These are phyloP conservation scores for Lissocephala sabroskyi DNA, from an alignment of 2,888 invertebrate species.

Conservation along the genomic window DNA sequence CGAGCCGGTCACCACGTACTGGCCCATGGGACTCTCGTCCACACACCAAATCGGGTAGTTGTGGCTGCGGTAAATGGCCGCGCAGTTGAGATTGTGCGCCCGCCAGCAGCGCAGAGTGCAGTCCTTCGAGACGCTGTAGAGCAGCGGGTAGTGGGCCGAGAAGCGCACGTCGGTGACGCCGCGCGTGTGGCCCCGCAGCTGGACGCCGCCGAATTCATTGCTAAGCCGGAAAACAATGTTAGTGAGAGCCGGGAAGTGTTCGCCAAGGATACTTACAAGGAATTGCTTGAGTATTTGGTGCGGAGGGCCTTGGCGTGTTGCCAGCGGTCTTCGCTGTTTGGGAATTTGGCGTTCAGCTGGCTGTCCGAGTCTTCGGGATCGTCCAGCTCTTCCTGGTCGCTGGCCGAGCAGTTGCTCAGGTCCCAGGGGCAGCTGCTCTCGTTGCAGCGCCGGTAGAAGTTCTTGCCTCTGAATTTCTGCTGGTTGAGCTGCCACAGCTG, in stretches of 20 bases:
- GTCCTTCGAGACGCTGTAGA: slow-evolving; percentile 84
- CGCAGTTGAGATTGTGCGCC: slow-evolving; percentile 78
- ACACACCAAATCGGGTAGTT: slow-evolving; percentile 92
- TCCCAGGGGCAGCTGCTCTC: slow-evolving; percentile 66
- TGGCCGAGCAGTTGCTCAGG: slow-evolving; percentile 50
- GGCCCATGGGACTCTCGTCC: slow-evolving; percentile 80
- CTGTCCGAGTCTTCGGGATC: slow-evolving; percentile 12
- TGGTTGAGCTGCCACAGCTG: slow-evolving; percentile 71
- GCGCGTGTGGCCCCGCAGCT: slow-evolving; percentile 82
- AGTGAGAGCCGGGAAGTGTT: too few relatives aligned
- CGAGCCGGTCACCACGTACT: slow-evolving; percentile 91
- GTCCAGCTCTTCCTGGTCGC: slow-evolving; percentile 40
- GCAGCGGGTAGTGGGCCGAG: slow-evolving; percentile 76
- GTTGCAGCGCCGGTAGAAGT: slow-evolving; percentile 55
- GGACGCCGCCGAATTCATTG: slow-evolving; percentile 74
- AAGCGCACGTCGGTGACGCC: slow-evolving; percentile 78
- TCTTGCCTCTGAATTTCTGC: slow-evolving; percentile 60
- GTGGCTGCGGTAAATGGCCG: slow-evolving; percentile 81
- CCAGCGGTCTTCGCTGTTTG: slow-evolving; percentile 27
- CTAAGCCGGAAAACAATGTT: slow-evolving; percentile 26
- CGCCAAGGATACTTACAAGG: slow-evolving; percentile 54
- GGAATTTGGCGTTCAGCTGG: slow-evolving; percentile 9
- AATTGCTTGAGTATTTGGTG: slow-evolving; percentile 60
- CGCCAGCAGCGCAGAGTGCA: slow-evolving; percentile 84
- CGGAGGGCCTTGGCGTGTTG: slow-evolving; percentile 31